Base-by-base conservation (phyloP, 2,797 vertebrate genomes). In the Vespertilio murinus region DNA sequence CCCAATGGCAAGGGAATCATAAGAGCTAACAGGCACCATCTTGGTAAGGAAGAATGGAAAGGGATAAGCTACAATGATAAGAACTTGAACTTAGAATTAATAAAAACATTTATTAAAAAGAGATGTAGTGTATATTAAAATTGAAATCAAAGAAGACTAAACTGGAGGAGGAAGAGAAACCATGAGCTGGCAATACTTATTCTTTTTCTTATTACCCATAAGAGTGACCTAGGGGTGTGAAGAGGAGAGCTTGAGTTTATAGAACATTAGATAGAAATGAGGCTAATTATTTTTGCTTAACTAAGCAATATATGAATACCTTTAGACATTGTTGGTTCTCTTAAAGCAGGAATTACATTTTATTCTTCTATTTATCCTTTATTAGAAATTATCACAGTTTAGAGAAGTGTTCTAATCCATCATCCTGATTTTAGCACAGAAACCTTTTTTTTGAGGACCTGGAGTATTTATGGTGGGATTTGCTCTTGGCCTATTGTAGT, bases 31-130 rank as follows among this genome's bases (percentile, higher is more conserved):
- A 49, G 47, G 86, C 10, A 70, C 28, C 18, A 64, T 54, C 23
- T 61, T n/a, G 23, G 47, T n/a, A 91, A 95, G 61, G 45, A 92
- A 75, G 40, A 87, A 69, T 7, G 16, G 16, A 87, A 93, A 64
- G 20, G 12, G 65, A 86, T 11, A 77, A 35, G 3, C 23, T 78
- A 88, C 5, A 49, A 23, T 18, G 9, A 42, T 56, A 91, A 84
- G 38, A 30, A 89, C 14, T 91, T 90, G 8, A 89, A 80, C 8
- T 79, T 83, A 80, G 28, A 93, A 74, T 74, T 73, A 30, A 54
- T 18, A 4, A 30, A 40, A 47, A 70, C 54, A n/a, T 42, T 73
- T 74, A 87, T 54, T n/a, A 70, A 85, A 61, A 78, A 67, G 18
- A 83, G 28, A 64, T 73, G 22, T 54, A 49, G 17, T 54, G 52